Evolutionary conservation across 2,797 vertebrate species (phyloP).

Genomic region (Scleropages formosus): DNA sequence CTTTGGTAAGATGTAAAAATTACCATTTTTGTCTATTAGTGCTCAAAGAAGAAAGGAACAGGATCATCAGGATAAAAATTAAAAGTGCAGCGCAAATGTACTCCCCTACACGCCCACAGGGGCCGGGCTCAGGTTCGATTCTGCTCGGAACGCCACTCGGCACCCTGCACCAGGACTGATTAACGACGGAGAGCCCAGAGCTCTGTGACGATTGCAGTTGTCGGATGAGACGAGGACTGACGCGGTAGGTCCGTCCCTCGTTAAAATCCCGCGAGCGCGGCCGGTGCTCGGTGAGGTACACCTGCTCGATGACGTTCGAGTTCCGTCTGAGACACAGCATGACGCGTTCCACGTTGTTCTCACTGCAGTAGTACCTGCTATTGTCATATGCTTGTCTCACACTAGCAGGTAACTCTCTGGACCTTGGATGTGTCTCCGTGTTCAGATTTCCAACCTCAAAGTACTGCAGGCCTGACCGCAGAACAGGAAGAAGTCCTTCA

Average conservation of each 20-base stretch:
- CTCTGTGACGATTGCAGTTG: not conserved
- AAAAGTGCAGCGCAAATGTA: too few species aligned
- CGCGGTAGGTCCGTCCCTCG: not conserved
- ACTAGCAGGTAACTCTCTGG: not conserved
- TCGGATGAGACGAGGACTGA: not conserved
- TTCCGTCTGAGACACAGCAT: not conserved
- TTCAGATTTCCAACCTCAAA: conserved; percentile 17
- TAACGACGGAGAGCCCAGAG: too few species aligned
- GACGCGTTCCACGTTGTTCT: not conserved
- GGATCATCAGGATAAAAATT: too few species aligned
- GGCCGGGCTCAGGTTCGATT: too few species aligned
- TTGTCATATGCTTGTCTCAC: not conserved
- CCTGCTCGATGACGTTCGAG: not conserved
- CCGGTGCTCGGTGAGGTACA: not conserved
- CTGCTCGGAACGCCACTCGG: too few species aligned
- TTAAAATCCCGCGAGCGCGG: not conserved
- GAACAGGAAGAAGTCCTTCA: not conserved
- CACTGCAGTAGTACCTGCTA: accelerated
- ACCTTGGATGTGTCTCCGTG: too few species aligned
- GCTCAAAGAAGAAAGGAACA: not conserved
- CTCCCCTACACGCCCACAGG: too few species aligned
- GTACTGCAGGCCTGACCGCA: not conserved
- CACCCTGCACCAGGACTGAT: too few species aligned
- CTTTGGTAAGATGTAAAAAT: too few species aligned
- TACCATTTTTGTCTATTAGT: not conserved